Evolutionary conservation across 2,113 vertebrate species (phyloP).

Genomic region (Menidia beryllina): DNA sequence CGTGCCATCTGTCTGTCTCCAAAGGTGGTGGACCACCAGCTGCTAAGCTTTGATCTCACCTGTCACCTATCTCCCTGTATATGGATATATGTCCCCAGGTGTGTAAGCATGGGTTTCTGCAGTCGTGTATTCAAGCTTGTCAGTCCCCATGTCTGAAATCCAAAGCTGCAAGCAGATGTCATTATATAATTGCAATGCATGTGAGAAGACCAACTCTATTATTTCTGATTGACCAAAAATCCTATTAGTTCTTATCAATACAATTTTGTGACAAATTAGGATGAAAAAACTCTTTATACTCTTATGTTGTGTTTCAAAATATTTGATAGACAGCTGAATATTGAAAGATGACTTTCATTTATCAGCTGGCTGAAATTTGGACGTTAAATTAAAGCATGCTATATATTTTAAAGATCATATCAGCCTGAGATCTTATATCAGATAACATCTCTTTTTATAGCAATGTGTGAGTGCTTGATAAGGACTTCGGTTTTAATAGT

Average conservation of each 20-base stretch:
- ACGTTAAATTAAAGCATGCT: too few relatives aligned
- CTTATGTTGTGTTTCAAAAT: too few relatives aligned
- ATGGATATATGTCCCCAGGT: neutral
- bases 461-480: too few relatives aligned
- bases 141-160: constrained; percentile 42
- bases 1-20: constrained; percentile 75
- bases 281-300: too few relatives aligned
- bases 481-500: too few relatives aligned
- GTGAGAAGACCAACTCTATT: neutral
- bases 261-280: neutral
- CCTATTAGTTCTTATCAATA: neutral
- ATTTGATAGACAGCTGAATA: too few relatives aligned
- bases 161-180: neutral
- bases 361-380: too few relatives aligned
- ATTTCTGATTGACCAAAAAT: neutral
- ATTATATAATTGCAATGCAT: neutral
- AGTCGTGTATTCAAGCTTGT: constrained; percentile 11
- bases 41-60: constrained; percentile 78
- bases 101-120: neutral
- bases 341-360: too few relatives aligned
- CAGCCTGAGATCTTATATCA: too few relatives aligned
- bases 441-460: too few relatives aligned
- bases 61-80: constrained; percentile 31
- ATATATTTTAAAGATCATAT: too few relatives aligned
- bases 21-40: constrained; percentile 66